Percentiles rank a stretch among this genome's conserved stretches.
These are phyloP conservation scores for Lissonota sp. DNA, from an alignment of 2,888 invertebrate genomes.

Conservation along the genomic window DNA sequence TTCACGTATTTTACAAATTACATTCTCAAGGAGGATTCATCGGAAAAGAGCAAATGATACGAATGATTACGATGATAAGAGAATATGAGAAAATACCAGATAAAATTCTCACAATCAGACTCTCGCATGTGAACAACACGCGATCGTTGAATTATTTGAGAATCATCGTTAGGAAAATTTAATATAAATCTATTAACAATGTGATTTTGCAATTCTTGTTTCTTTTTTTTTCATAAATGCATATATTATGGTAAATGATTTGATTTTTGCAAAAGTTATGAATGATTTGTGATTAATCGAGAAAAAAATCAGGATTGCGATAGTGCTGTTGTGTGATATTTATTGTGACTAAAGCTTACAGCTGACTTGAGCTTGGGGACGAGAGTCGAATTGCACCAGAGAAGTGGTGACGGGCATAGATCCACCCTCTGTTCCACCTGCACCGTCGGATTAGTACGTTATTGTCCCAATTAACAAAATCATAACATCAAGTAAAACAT, in stretches of 20 bases:
- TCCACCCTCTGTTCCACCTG: constrained; percentile 82
- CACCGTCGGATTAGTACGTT: constrained; percentile 82
- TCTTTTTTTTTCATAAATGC: background rate
- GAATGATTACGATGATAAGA: constrained; percentile 3
- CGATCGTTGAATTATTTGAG: background rate
- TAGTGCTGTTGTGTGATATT: constrained; percentile 72
- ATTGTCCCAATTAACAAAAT: constrained; percentile 72
- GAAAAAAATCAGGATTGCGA: constrained; percentile 56
- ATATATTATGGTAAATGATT: background rate
- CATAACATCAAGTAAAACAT: constrained; percentile 48
- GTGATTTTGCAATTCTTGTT: background rate
- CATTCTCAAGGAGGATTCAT: background rate
- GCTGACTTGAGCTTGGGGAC: constrained; percentile 80
- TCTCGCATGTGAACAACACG: too few species aligned
- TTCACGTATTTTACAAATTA: constrained; percentile 6
- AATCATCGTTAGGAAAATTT: background rate
- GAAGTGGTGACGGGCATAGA: constrained; percentile 79
- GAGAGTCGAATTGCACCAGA: constrained; percentile 80
- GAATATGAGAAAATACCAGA: background rate
- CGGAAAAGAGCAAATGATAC: constrained; percentile 13
- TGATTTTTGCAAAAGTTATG: constrained; percentile 11
- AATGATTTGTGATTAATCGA: constrained; percentile 42
- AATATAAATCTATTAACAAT: too few species aligned
- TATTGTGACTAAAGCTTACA: constrained; percentile 82
- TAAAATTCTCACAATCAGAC: background rate